phyloP scores from a whole-genome alignment of 2,888 invertebrate genomes.

The Drosophila anceps region DNA sequence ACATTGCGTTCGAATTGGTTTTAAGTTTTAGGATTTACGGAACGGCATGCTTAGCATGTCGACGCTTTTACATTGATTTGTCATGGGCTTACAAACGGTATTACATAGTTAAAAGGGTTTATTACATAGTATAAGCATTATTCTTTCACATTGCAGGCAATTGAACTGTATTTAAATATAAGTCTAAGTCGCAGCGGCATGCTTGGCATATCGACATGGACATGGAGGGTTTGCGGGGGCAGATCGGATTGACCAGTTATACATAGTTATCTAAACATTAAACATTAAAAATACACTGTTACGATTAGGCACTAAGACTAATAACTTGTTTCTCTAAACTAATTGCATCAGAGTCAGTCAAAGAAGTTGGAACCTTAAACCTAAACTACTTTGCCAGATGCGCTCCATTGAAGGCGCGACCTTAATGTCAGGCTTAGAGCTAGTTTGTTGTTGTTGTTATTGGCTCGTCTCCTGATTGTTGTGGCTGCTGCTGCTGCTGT shows the following conservation, averaged over 20 bases:
- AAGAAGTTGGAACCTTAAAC: constrained; percentile 70
- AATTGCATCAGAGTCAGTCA: constrained; percentile 81
- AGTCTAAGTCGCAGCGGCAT: constrained; percentile 34
- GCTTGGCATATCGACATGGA: constrained; percentile 46
- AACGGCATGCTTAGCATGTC: constrained; percentile 50
- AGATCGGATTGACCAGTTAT: constrained; percentile 47
- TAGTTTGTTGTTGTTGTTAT: constrained; percentile 49
- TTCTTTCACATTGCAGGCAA: constrained; percentile 26
- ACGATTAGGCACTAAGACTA: constrained; percentile 66
- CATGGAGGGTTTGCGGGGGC: constrained; percentile 23
- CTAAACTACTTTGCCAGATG: constrained; percentile 68
- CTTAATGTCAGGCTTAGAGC: constrained; percentile 68
- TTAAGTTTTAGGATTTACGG: constrained; percentile 20
- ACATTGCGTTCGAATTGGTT: constrained; percentile 29
- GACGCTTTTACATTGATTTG: constrained; percentile 13
- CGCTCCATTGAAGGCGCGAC: constrained; percentile 43
- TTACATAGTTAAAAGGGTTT: constrained; percentile 7
- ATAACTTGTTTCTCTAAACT: constrained; percentile 68
- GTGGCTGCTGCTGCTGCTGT: constrained; percentile 31
- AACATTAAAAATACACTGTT: constrained; percentile 57
- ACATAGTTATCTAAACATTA: constrained; percentile 62
- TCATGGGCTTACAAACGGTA: constrained; percentile 31
- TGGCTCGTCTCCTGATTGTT: constrained; percentile 41
- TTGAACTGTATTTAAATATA: constrained; percentile 29
- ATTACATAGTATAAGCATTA: constrained; percentile 10